Evolutionary conservation across 2,888 invertebrate species (phyloP), one percentile per base, ranked within the genome.

Genomic region (Microctonus hyperodae): DNA sequence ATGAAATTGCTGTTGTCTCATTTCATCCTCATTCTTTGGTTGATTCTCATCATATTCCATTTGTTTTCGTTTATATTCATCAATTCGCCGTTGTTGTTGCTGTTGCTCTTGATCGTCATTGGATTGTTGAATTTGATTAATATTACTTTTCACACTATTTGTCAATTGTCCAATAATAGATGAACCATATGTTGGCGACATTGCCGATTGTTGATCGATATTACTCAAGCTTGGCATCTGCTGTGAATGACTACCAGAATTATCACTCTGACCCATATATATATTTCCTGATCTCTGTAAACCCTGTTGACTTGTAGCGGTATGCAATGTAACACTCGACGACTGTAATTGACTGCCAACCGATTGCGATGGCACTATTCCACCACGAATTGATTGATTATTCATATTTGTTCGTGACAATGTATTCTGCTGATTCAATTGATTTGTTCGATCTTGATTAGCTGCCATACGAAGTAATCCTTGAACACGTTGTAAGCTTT

Each of bases 51-150:
- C 88, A 62, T 85, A 84, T 70, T 88, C 87, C 10, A 84, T 79
- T 72, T 87, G 86, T 48, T 87, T 88, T 60, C 86, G 83, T 65
- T 88, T 86, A 60, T 87, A 83, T 62, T 88, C 89, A 55, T 89
- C 88, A 31, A 87, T 85, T 73, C 87, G 86, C 56, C 86, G 83
- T 50, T 85, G 83, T 71, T 84, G 80, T 73, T n/a, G n/a, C n/a
- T n/a, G n/a, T n/a, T n/a, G n/a, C n/a, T 86, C 87, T 61, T 82
- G 79, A 13, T 85, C 85, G 65, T 86, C 86, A 51, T 78, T 82
- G 6, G 73, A 69, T 33, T 80, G 80, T 20, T 44, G 44, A 44
- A 9, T 44, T 16, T 44, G 44, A 20, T 44, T 44, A 23, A 75
- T 67, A 13, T 59, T 69, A 59, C 23, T 11, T 31, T 80, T 83